Evolutionary conservation across 2,797 vertebrate genomes (phyloP).

Genomic region (Trematomus bernacchii): DNA sequence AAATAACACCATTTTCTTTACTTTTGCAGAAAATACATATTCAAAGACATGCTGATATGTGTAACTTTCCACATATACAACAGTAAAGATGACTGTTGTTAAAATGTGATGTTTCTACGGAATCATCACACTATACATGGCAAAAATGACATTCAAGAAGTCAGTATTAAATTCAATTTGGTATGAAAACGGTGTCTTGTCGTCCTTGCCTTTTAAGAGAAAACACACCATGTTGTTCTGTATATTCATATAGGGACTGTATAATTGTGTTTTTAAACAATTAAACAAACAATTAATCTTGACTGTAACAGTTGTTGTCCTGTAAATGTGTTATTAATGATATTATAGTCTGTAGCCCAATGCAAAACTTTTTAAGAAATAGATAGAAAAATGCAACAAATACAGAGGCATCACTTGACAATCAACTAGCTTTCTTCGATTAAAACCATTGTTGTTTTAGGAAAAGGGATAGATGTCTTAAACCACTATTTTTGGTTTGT

Average conservation of each 20-base stretch:
- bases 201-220: not conserved
- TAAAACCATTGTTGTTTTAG: not conserved
- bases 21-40: not conserved
- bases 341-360: not conserved
- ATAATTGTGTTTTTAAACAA: not conserved
- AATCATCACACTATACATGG: not conserved
- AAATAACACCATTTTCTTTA: not conserved
- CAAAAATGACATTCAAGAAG: not conserved
- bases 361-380: not conserved
- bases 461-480: not conserved
- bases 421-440: slow-evolving; percentile 1
- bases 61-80: not conserved
- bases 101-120: not conserved
- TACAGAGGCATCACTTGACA: not conserved
- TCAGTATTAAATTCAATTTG: not conserved
- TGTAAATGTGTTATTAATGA: not conserved
- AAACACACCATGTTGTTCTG: not conserved
- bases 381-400: not conserved
- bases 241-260: not conserved
- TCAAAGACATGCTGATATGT: not conserved
- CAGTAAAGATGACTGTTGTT: not conserved
- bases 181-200: not conserved
- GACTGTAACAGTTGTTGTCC: not conserved
- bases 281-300: no score
- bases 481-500: not conserved